phyloP scores from a whole-genome alignment of 1,140 invertebrate genomes.

The Ladona fulva region DNA sequence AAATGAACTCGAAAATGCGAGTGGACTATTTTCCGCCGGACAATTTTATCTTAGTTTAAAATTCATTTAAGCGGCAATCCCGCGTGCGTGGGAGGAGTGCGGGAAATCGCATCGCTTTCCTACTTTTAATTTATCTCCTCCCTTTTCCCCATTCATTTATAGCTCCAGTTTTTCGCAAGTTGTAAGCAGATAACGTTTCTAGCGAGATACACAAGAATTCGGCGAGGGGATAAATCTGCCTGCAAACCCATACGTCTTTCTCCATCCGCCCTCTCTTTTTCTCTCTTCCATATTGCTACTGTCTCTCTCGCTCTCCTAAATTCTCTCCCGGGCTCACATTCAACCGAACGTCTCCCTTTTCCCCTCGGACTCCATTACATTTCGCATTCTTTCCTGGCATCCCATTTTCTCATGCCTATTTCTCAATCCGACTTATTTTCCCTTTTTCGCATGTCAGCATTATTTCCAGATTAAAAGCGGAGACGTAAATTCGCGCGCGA shows the following conservation, averaged over 20 bases:
- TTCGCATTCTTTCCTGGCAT: not conserved
- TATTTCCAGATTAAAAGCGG: not conserved
- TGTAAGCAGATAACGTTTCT: not conserved
- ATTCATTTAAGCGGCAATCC: no score
- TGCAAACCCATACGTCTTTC: not conserved
- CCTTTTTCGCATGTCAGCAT: not conserved
- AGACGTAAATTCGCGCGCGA: not conserved
- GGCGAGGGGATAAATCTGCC: not conserved
- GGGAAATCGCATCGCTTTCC: no score
- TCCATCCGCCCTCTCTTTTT: no score
- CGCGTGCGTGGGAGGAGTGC: no score
- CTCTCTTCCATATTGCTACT: no score
- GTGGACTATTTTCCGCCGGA: no score
- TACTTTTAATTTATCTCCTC: not conserved
- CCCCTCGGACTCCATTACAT: slow-evolving; percentile 2
- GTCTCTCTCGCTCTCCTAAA: no score
- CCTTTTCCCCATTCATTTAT: no score
- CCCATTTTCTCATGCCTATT: not conserved
- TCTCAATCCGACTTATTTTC: slow-evolving; percentile 5
- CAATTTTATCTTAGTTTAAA: no score
- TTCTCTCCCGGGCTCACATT: no score
- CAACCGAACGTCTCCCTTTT: no score
- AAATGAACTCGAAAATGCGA: no score
- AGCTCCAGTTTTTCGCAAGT: not conserved
- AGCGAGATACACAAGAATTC: not conserved